Conservation (phyloP, 2,113 vertebrate species). For the Orycteropus afer region DNA sequence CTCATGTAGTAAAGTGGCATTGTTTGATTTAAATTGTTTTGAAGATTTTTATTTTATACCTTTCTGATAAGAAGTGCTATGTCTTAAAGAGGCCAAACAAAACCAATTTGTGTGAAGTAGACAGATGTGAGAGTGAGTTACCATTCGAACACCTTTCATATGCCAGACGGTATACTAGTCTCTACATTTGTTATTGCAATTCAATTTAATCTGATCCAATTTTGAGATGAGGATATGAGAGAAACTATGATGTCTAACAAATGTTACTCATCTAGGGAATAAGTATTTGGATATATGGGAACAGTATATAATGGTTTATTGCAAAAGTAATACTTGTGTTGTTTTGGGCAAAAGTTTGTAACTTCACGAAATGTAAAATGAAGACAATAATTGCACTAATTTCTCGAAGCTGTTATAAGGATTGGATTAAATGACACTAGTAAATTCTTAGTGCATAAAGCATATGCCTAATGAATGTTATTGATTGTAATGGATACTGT, state of each 20-base stretch:
- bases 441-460: background rate
- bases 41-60: background rate
- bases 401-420: background rate
- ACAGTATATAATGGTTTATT: background rate
- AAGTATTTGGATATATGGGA: background rate
- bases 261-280: background rate
- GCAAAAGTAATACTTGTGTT: background rate
- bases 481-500: background rate
- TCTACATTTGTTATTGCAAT: background rate
- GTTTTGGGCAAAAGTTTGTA: background rate
- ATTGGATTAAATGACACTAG: background rate
- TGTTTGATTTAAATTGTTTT: background rate
- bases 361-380: background rate
- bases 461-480: background rate
- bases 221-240: background rate
- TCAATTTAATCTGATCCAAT: background rate
- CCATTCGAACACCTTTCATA: background rate
- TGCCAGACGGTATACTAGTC: background rate
- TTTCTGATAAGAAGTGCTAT: background rate
- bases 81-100: background rate
- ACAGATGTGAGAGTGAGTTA: background rate
- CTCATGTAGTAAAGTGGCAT: background rate
- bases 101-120: background rate
- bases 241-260: slow-evolving; percentile 19
- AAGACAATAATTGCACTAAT: background rate